Conservation (phyloP, 2,797 vertebrate genomes). For the Gallinago nigripennis region DNA sequence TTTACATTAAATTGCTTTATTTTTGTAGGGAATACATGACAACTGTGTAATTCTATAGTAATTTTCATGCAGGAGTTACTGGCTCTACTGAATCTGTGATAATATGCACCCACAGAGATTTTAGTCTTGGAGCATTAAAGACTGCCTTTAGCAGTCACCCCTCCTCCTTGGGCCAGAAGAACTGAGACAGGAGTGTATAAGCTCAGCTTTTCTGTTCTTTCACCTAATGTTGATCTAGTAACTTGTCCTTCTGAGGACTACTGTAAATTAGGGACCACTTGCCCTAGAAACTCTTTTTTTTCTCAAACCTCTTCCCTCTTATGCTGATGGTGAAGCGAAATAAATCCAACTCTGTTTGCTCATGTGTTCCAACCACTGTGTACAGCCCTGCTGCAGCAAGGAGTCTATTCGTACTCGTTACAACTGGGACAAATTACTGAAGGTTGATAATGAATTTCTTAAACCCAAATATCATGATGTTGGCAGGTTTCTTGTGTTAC, state of each 20-base stretch:
- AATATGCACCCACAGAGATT: background rate
- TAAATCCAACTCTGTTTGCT: background rate
- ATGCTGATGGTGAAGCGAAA: background rate
- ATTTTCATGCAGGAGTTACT: background rate
- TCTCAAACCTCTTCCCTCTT: background rate
- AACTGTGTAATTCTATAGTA: background rate
- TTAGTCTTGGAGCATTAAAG: background rate
- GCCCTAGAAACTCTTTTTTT: background rate
- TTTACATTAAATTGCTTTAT: background rate
- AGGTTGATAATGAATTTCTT: background rate
- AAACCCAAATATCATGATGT: background rate
- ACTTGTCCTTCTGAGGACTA: background rate
- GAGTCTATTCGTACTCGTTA: background rate
- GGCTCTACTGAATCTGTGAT: background rate
- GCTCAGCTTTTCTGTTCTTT: background rate
- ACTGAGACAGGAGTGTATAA: background rate
- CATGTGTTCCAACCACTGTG: background rate
- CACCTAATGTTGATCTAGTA: background rate
- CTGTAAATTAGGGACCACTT: background rate
- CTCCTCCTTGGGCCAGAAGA: background rate
- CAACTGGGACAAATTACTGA: background rate
- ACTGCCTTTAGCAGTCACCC: background rate
- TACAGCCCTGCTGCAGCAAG: background rate
- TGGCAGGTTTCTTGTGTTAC: background rate
- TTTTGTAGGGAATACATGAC: background rate